These are phyloP conservation scores for Eupithecia pulchellata DNA, from an alignment of 2,888 invertebrate species.

Conservation along the genomic window DNA sequence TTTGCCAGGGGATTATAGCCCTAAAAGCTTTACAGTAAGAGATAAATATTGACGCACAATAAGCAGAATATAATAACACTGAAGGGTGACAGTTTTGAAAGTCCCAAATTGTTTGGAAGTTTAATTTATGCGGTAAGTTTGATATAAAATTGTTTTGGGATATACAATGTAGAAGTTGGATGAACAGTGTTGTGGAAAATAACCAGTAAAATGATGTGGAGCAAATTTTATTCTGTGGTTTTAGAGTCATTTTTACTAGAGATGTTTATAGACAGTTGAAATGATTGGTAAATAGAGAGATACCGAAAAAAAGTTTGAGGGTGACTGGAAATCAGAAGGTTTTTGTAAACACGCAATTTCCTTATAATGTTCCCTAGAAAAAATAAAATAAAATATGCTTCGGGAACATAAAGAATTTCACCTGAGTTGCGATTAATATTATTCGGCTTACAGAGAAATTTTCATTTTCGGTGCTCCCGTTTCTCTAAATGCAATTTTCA, in stretches of 20 bases:
- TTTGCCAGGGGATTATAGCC: constrained; percentile 49
- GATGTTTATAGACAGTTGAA: neutral
- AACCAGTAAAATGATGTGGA: constrained; percentile 25
- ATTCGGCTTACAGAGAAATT: constrained; percentile 40
- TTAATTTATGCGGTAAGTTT: constrained; percentile 73
- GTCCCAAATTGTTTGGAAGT: constrained; percentile 70
- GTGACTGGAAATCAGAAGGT: neutral
- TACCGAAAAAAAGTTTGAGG: neutral
- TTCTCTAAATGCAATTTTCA: constrained; percentile 40
- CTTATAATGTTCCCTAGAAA: neutral
- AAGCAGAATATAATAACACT: constrained; percentile 55
- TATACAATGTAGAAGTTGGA: constrained; percentile 30
- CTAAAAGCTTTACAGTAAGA: constrained; percentile 47
- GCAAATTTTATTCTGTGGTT: constrained; percentile 5
- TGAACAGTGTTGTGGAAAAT: constrained; percentile 43
- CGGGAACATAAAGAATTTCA: constrained; percentile 45
- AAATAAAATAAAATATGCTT: constrained; percentile 12
- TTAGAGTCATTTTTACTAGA: neutral
- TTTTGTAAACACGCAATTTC: neutral
- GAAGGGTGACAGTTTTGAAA: constrained; percentile 67
- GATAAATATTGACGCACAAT: constrained; percentile 54
- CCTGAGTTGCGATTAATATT: constrained; percentile 50
- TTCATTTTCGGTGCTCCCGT: constrained; percentile 40
- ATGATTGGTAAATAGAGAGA: neutral
- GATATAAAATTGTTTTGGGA: constrained; percentile 62